These are phyloP conservation scores for Vesta saturnalis DNA, from an alignment of 2,888 invertebrate species.

Conservation along the genomic window DNA sequence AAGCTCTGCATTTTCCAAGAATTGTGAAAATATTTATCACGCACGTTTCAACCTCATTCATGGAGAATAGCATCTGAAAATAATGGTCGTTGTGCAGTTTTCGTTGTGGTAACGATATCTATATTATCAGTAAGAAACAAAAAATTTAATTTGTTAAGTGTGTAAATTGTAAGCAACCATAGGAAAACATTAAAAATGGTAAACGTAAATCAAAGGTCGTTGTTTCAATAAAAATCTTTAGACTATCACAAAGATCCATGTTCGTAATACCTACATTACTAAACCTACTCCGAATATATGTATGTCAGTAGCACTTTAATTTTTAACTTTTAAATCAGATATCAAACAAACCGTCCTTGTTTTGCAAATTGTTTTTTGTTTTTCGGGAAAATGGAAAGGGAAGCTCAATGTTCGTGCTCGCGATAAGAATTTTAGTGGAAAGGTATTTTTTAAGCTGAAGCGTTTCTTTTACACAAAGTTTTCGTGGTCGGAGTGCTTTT, in stretches of 20 bases:
- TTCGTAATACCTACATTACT: neutral
- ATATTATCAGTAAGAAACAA: too few species aligned
- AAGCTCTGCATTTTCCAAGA: too few species aligned
- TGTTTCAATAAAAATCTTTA: conserved; percentile 1
- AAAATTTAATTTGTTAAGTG: conserved; percentile 1
- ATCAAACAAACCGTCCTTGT: too few species aligned
- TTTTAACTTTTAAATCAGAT: neutral
- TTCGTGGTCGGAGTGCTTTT: conserved; percentile 31
- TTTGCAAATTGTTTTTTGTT: too few species aligned
- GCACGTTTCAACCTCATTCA: too few species aligned
- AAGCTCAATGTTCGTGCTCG: conserved; percentile 18
- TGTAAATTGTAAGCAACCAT: neutral
- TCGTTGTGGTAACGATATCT: too few species aligned
- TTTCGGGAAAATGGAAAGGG: conserved; percentile 7
- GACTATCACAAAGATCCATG: neutral
- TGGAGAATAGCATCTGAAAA: too few species aligned
- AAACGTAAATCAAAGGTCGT: neutral
- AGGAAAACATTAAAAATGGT: neutral
- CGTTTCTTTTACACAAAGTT: conserved; percentile 31
- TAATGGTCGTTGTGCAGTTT: too few species aligned
- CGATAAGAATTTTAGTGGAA: conserved; percentile 25
- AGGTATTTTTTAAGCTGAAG: conserved; percentile 28
- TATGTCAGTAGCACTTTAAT: neutral
- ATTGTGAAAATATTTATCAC: too few species aligned
- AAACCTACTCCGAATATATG: too few species aligned